Percentiles rank a stretch among this genome's conserved stretches.
Evolutionary conservation across 2,113 vertebrate species (phyloP).

Genomic region (Erpornis zantholeuca): DNA sequence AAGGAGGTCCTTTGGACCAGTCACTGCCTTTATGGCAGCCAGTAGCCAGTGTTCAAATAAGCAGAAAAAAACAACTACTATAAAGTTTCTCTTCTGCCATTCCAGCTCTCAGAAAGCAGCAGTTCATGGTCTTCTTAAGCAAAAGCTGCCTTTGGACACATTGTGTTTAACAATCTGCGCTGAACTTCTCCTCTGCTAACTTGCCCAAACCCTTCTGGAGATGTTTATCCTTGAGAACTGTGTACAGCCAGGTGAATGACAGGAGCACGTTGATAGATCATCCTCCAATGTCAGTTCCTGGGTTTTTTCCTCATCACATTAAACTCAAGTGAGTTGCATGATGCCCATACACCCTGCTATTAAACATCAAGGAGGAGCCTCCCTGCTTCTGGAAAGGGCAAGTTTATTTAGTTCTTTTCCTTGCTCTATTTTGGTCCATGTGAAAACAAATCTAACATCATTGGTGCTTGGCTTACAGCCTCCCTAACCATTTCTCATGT

Average conservation of each 20-base stretch:
- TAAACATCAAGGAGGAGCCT: background rate
- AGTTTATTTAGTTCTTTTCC: background rate
- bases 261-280: background rate
- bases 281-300: background rate
- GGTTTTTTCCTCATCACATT: background rate
- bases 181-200: background rate
- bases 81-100: background rate
- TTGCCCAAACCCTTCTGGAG: background rate
- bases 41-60: background rate
- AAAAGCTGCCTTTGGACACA: background rate
- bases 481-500: background rate
- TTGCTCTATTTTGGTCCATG: background rate
- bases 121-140: background rate
- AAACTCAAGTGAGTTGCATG: background rate
- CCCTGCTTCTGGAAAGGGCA: background rate
- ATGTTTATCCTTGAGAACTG: background rate
- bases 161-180: background rate
- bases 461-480: background rate
- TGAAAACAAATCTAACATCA: background rate
- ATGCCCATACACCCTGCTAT: background rate
- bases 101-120: background rate
- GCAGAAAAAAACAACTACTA: background rate
- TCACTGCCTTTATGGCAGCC: background rate
- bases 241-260: background rate
- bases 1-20: background rate